These are phyloP conservation scores for Aphodius sticticus DNA, from an alignment of 2,888 invertebrate species.

Conservation along the genomic window DNA sequence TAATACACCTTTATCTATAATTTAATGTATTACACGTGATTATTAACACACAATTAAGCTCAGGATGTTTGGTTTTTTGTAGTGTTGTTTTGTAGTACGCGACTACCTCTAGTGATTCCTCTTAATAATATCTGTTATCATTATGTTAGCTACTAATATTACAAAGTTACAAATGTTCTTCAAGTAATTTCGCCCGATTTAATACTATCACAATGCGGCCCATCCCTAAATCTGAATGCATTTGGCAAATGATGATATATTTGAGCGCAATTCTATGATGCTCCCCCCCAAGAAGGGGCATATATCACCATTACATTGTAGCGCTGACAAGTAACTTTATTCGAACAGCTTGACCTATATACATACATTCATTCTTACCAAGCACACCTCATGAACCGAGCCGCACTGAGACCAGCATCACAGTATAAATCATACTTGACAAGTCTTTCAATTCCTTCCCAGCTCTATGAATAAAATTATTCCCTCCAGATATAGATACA, in stretches of 20 bases:
- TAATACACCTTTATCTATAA: too few relatives aligned
- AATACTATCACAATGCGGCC: background rate
- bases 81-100: too few relatives aligned
- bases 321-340: conserved; percentile 23
- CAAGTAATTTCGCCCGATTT: background rate
- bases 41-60: too few relatives aligned
- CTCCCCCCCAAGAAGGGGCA: background rate
- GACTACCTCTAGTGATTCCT: too few relatives aligned
- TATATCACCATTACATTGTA: conserved; percentile 19
- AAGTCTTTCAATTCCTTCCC: conserved; percentile 17
- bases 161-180: background rate
- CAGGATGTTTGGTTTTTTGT: too few relatives aligned
- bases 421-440: conserved; percentile 15
- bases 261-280: conserved; percentile 10
- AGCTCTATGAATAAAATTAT: conserved; percentile 13
- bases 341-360: conserved; percentile 18
- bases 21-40: too few relatives aligned
- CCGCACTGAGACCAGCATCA: conserved; percentile 10
- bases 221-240: background rate
- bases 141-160: too few relatives aligned
- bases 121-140: too few relatives aligned
- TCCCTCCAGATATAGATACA: background rate
- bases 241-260: conserved; percentile 19
- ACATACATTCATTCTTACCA: background rate
- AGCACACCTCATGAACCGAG: background rate